These are phyloP conservation scores for Cinclus cinclus DNA, from an alignment of 2,113 vertebrate genomes.

Conservation along the genomic window DNA sequence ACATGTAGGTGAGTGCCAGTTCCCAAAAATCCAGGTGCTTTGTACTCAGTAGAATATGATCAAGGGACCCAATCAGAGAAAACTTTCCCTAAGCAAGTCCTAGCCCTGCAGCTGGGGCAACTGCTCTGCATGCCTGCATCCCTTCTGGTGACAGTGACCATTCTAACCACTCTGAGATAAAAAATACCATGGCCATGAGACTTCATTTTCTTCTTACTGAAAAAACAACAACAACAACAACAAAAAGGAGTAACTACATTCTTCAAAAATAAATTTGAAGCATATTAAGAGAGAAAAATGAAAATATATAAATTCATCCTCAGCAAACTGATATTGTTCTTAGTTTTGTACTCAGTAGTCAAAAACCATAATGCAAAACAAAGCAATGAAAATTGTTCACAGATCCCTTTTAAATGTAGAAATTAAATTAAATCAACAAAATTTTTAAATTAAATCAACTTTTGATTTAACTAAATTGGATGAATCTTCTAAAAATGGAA, in stretches of 20 bases:
- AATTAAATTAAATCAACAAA: not conserved
- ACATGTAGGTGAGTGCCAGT: not conserved
- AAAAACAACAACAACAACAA: no score
- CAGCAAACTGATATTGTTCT: not conserved
- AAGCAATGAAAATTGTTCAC: not conserved
- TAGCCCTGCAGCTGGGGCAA: not conserved
- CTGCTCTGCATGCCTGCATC: not conserved
- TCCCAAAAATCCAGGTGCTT: not conserved
- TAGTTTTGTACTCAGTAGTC: not conserved
- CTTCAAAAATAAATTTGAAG: not conserved
- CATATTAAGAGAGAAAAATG: not conserved
- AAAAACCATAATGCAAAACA: not conserved
- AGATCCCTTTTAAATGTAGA: not conserved
- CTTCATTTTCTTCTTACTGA: not conserved
- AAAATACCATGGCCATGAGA: not conserved
- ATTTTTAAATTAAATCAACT: not conserved
- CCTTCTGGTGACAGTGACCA: not conserved
- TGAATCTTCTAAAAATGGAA: not conserved
- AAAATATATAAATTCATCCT: not conserved
- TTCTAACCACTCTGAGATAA: not conserved
- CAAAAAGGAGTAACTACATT: not conserved
- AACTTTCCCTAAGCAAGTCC: not conserved
- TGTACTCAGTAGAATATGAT: not conserved
- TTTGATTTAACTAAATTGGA: conserved; percentile 9
- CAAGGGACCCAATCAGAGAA: not conserved